Evolutionary conservation across 2,113 vertebrate genomes (phyloP).

Genomic region (Isurus oxyrinchus): DNA sequence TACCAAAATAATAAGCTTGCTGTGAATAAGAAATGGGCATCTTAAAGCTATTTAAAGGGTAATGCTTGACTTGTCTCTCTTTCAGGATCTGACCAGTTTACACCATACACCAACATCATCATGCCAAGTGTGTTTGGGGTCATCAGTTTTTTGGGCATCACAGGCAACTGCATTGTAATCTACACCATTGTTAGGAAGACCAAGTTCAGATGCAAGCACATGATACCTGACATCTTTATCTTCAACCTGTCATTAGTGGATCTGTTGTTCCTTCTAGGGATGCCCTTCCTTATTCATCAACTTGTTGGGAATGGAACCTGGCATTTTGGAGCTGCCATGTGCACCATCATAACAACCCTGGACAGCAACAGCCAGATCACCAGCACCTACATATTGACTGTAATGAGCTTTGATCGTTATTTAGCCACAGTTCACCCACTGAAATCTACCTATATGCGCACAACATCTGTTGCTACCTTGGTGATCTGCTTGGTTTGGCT

Average conservation of each 20-base stretch:
- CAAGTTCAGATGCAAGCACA: constrained; percentile 65
- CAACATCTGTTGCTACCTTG: constrained; percentile 55
- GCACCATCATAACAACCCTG: constrained; percentile 70
- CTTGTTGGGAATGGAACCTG: constrained; percentile 71
- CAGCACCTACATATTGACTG: constrained; percentile 76
- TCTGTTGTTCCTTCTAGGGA: constrained; percentile 71
- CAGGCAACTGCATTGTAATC: constrained; percentile 71
- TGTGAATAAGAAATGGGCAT: not conserved
- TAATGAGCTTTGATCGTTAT: constrained; percentile 75
- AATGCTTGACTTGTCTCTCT: not conserved
- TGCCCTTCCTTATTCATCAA: constrained; percentile 82
- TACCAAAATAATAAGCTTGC: not conserved
- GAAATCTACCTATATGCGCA: constrained; percentile 66
- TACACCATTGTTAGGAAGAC: constrained; percentile 74
- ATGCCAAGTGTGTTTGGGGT: constrained; percentile 70
- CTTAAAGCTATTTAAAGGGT: not conserved
- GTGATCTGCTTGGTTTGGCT: constrained; percentile 54
- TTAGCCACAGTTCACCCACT: constrained; percentile 75
- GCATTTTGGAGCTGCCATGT: constrained; percentile 69
- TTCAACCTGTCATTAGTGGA: constrained; percentile 73
- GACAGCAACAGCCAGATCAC: constrained; percentile 79
- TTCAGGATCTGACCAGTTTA: constrained; percentile 45
- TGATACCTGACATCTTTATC: constrained; percentile 75
- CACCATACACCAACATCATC: constrained; percentile 55
- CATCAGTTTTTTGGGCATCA: constrained; percentile 72